Base-by-base conservation (phyloP, 2,888 invertebrate genomes). In the Limnephilus lunatus region DNA sequence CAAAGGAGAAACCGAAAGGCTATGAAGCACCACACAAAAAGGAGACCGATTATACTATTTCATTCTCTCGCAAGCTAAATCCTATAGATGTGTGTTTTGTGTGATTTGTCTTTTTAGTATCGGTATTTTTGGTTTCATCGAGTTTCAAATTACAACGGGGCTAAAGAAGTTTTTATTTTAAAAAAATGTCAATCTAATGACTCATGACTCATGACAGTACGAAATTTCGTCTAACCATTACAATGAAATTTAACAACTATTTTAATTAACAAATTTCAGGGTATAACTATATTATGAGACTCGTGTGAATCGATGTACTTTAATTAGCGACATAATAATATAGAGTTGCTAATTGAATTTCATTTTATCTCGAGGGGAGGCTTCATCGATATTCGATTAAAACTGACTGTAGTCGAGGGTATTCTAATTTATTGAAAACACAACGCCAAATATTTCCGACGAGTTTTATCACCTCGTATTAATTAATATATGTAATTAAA, bases 401-500 rank as follows among this genome's bases (percentile, higher is more conserved):
- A 68, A 68, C n/a, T 68, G 68, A 68, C n/a, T 68, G 68, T 68
- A n/a, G 68, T 68, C 68, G 25, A 68, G 68, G 68, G 68, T n/a
- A 68, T n/a, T n/a, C 68, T 68, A 68, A 68, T 68, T 68, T 68
- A 19, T 19, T 68, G 68, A 68, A 68, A 68, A 9, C 7, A 68
- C 68, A 68, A 25, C 25, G n/a, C 68, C 68, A 68, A 68, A 68
- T 68, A 68, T 68, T 68, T 9, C 68, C 9, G n/a, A 68, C n/a
- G 68, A 68, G 68, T 68, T 68, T 68, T 68, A 68, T 68, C 68
- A 68, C n/a, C 68, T 68, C 68, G 68, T 68, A 68, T 53, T 68
- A 53, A 25, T n/a, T n/a, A n/a, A n/a, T n/a, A n/a, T n/a, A n/a
- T 68, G 25, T 25, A 68, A 68, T 7, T 68, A 68, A 25, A 5